These are phyloP conservation scores for Spatulosminthurus flaviceps DNA, from an alignment of 2,888 invertebrate species.

Conservation along the genomic window DNA sequence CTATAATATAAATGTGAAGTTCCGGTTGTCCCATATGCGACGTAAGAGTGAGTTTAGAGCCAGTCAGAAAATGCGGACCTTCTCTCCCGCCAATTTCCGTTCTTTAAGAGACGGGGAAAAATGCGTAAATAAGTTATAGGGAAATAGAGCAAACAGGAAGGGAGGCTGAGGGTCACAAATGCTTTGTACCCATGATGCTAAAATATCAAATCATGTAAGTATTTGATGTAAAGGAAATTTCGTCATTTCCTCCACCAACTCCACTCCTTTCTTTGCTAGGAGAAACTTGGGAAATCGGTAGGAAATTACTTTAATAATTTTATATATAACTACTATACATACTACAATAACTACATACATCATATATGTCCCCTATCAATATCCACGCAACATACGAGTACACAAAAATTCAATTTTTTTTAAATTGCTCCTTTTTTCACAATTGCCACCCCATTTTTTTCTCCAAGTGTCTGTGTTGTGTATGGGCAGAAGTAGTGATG, in stretches of 20 bases:
- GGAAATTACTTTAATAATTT: slow-evolving; percentile 18
- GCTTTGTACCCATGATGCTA: not conserved
- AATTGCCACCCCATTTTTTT: too few relatives aligned
- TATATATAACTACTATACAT: too few relatives aligned
- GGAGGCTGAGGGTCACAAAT: not conserved
- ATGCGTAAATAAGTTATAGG: not conserved
- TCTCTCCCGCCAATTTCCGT: slow-evolving; percentile 1
- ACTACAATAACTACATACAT: too few relatives aligned
- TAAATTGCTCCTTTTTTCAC: too few relatives aligned
- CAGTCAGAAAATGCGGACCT: not conserved
- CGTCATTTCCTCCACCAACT: not conserved
- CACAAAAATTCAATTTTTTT: too few relatives aligned
- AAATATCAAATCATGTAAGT: not conserved
- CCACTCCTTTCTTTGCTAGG: not conserved
- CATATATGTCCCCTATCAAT: too few relatives aligned
- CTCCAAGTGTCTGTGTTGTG: too few relatives aligned
- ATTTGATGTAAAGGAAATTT: not conserved
- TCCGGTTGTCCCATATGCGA: not conserved
- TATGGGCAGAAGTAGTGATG: too few relatives aligned
- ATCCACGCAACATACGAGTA: too few relatives aligned
- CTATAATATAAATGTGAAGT: not conserved
- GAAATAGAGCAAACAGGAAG: slow-evolving; percentile 7
- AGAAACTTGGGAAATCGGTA: not conserved
- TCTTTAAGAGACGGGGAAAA: not conserved
- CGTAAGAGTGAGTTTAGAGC: too few relatives aligned